A percentile compares a stretch with the other conserved stretches of the same genome.
phyloP scores from a whole-genome alignment of 1,140 invertebrate genomes.

The Zaprionus davidi region DNA sequence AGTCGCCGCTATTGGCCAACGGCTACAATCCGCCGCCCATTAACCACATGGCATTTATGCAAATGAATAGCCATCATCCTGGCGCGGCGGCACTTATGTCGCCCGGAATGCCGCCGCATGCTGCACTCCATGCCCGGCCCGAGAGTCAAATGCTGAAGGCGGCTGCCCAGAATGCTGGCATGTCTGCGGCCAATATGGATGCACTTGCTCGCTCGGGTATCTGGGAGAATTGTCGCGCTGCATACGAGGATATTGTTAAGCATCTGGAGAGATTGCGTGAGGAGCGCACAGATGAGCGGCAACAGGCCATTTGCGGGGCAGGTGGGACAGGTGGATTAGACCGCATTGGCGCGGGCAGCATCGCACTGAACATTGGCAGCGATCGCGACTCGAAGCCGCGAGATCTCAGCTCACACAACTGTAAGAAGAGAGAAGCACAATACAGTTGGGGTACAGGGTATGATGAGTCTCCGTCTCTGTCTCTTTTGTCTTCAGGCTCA shows the following conservation, averaged over 20 bases:
- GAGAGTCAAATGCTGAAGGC: conserved; percentile 91
- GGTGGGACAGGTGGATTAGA: conserved; percentile 30
- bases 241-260: conserved; percentile 96
- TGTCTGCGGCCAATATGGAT: conserved; percentile 91
- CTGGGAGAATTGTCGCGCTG: conserved; percentile 96
- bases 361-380: conserved; percentile 70
- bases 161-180: conserved; percentile 87
- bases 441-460: background rate
- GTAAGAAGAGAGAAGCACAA: conserved; percentile 85
- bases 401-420: conserved; percentile 93
- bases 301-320: conserved; percentile 86
- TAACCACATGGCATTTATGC: conserved; percentile 95
- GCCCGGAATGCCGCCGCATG: conserved; percentile 93
- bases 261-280: conserved; percentile 96
- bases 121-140: conserved; percentile 88
- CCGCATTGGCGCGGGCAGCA: conserved; percentile 84
- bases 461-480: conserved; percentile 7
- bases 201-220: conserved; percentile 94
- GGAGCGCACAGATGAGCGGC: conserved; percentile 89
- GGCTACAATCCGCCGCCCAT: conserved; percentile 97
- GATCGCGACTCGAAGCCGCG: conserved; percentile 89
- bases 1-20: conserved; percentile 95
- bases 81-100: conserved; percentile 91
- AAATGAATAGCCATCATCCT: conserved; percentile 89
- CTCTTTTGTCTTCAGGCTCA: conserved; percentile 87